Evolutionary conservation across 1,140 invertebrate species (phyloP).

Genomic region (Pogonomyrmex californicus): DNA sequence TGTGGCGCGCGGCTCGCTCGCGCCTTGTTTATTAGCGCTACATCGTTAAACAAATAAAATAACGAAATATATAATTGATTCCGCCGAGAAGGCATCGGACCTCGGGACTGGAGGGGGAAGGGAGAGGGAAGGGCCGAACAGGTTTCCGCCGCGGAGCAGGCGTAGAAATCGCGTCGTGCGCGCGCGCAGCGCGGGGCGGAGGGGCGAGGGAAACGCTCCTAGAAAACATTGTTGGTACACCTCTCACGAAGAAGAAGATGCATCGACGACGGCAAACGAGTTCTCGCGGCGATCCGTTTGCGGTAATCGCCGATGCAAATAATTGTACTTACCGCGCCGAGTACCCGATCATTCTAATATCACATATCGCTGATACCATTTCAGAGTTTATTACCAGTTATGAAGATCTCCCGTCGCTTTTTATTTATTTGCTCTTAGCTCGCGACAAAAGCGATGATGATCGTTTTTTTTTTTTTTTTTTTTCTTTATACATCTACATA

Average conservation of each 20-base stretch:
- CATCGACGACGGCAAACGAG: slow-evolving; percentile 69
- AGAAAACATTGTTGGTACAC: slow-evolving; percentile 33
- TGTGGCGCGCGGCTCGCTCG: slow-evolving; percentile 3
- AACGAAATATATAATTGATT: slow-evolving; percentile 87
- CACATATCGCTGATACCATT: slow-evolving; percentile 45
- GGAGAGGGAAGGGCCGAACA: slow-evolving; percentile 79
- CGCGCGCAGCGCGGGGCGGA: background rate
- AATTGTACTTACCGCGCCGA: slow-evolving; percentile 65
- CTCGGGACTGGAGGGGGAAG: slow-evolving; percentile 65
- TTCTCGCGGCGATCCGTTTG: slow-evolving; percentile 72
- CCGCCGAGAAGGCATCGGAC: slow-evolving; percentile 80
- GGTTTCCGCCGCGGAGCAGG: slow-evolving; percentile 80
- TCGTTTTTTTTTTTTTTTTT: background rate
- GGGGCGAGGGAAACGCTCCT: slow-evolving; percentile 70
- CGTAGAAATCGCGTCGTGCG: slow-evolving; percentile 82
- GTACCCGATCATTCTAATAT: slow-evolving; percentile 41
- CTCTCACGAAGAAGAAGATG: slow-evolving; percentile 28
- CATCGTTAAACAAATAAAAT: slow-evolving; percentile 85
- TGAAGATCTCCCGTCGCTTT: slow-evolving; percentile 24
- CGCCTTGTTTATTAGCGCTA: slow-evolving; percentile 82
- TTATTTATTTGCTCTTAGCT: slow-evolving; percentile 43
- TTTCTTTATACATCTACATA: background rate
- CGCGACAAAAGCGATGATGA: slow-evolving; percentile 44
- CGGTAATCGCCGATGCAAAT: slow-evolving; percentile 74
- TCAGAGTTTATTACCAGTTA: slow-evolving; percentile 40